phyloP scores from a whole-genome alignment of 2,888 invertebrate species.

The Apeira syringaria region DNA sequence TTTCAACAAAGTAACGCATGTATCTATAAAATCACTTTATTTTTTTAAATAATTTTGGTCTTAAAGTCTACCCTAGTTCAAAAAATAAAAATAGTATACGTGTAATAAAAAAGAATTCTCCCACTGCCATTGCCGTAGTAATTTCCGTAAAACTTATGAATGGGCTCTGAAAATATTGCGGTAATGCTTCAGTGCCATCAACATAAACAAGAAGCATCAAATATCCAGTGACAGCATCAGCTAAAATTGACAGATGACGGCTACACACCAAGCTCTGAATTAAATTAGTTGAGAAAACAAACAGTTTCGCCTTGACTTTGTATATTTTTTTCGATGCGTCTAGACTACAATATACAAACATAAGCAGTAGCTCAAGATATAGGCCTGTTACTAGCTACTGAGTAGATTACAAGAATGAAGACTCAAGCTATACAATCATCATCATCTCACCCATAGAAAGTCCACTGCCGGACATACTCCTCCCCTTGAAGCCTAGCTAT shows the following conservation, averaged over 20 bases:
- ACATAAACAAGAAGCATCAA: constrained; percentile 16
- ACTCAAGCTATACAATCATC: too few relatives aligned
- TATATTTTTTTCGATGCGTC: constrained; percentile 26
- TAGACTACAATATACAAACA: constrained; percentile 19
- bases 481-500: too few relatives aligned
- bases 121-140: constrained; percentile 2
- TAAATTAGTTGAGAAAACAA: constrained; percentile 28
- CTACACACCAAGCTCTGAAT: constrained; percentile 18
- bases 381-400: background rate
- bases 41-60: too few relatives aligned
- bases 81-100: too few relatives aligned
- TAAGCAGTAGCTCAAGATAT: constrained; percentile 10
- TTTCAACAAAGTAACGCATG: too few relatives aligned
- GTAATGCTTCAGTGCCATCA: constrained; percentile 11
- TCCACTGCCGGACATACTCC: too few relatives aligned
- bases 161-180: constrained; percentile 11
- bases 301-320: constrained; percentile 15
- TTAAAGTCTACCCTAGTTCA: too few relatives aligned
- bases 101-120: background rate
- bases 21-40: too few relatives aligned
- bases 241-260: constrained; percentile 28
- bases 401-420: too few relatives aligned
- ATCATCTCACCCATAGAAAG: too few relatives aligned
- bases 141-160: constrained; percentile 14
- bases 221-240: constrained; percentile 19